Conservation (phyloP, 2,888 invertebrate species). For the Sinentomon sp. region DNA sequence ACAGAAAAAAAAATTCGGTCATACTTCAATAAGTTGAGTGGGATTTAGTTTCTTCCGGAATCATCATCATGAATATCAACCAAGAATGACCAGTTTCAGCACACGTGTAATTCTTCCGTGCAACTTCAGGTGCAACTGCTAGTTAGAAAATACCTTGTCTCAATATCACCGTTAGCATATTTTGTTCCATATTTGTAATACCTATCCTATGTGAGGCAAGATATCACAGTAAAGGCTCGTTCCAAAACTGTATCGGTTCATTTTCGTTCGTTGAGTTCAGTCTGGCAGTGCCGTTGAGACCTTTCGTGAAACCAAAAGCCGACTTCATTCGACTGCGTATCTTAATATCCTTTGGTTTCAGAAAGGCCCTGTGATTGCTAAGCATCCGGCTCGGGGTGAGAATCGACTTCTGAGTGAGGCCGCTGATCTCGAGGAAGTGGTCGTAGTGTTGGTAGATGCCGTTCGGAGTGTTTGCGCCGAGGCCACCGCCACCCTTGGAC, state of each 20-base stretch:
- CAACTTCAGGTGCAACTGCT: no score
- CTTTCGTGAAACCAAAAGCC: conserved; percentile 26
- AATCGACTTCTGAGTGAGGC: conserved; percentile 49
- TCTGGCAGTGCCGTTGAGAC: conserved; percentile 21
- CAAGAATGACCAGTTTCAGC: no score
- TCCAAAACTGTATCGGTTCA: conserved; percentile 26
- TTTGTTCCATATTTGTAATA: no score
- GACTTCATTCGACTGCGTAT: conserved; percentile 37
- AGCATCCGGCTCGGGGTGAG: conserved; percentile 35
- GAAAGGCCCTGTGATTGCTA: conserved; percentile 43
- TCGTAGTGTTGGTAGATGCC: conserved; percentile 35
- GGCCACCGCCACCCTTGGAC: not conserved
- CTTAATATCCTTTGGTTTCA: conserved; percentile 50
- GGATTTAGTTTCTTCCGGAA: no score
- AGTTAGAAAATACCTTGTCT: no score
- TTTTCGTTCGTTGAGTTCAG: no score
- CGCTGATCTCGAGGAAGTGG: conserved; percentile 47
- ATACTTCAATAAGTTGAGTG: no score
- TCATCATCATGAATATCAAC: no score
- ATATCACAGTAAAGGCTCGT: conserved; percentile 22
- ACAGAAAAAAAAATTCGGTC: no score
- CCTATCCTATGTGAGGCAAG: no score
- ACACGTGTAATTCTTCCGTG: no score
- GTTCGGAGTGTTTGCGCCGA: not conserved
- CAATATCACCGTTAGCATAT: no score